phyloP scores from a whole-genome alignment of 1,140 invertebrate species.

The Drosophila nigrodunni region DNA sequence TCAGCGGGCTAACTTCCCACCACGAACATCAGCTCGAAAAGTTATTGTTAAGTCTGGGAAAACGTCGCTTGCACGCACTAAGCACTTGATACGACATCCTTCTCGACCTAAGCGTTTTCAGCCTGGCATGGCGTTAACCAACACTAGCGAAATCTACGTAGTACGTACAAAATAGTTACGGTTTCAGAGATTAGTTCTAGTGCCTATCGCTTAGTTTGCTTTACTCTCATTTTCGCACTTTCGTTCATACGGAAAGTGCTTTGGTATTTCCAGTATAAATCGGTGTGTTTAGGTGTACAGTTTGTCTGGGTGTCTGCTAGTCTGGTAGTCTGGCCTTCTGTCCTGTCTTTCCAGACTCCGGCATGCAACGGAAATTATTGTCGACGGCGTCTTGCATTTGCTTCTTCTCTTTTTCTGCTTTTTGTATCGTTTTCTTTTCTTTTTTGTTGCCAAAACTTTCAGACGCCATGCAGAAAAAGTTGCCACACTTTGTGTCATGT shows the following conservation, averaged over 20 bases:
- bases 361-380: constrained; percentile 75
- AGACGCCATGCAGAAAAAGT: constrained; percentile 29
- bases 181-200: constrained; percentile 7
- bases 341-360: constrained; percentile 20
- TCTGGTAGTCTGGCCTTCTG: not conserved
- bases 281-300: not conserved
- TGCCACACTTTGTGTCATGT: constrained; percentile 43
- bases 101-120: not conserved
- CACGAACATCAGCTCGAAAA: constrained; percentile 57
- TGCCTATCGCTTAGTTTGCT: constrained; percentile 26
- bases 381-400: constrained; percentile 54
- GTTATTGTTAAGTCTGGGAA: constrained; percentile 67
- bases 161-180: constrained; percentile 20
- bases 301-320: not conserved
- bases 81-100: constrained; percentile 59
- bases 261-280: constrained; percentile 25
- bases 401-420: constrained; percentile 6
- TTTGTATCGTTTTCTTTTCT: constrained; percentile 7
- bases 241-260: constrained; percentile 28
- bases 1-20: constrained; percentile 47
- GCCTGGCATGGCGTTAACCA: not conserved
- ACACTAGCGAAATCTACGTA: constrained; percentile 20
- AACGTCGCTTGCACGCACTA: constrained; percentile 61
- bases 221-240: constrained; percentile 35
- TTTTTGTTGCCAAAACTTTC: constrained; percentile 47